Conservation (phyloP, 2,113 vertebrate species). For the Reinhardtius hippoglossoides region DNA sequence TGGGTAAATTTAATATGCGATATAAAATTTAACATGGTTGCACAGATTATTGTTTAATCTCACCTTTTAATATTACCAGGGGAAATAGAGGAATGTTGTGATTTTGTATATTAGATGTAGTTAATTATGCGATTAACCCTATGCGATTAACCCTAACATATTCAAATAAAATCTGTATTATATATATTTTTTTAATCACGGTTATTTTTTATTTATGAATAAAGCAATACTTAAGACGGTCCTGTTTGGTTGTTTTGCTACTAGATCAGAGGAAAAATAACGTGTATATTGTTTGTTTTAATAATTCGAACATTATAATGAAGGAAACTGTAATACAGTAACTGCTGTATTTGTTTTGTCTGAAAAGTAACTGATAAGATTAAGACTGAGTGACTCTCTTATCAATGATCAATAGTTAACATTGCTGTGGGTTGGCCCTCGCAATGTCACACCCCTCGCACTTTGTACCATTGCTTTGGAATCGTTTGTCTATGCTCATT, state of each 20-base stretch:
- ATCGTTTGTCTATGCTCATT: too few species aligned
- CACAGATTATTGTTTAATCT: too few species aligned
- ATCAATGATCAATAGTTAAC: neutral
- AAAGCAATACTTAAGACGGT: neutral
- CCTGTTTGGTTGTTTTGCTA: too few species aligned
- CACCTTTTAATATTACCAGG: too few species aligned
- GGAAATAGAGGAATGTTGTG: too few species aligned
- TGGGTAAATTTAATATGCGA: neutral
- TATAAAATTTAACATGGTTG: too few species aligned
- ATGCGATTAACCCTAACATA: too few species aligned
- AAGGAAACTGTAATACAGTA: neutral
- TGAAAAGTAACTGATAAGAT: neutral
- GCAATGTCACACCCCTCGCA: neutral
- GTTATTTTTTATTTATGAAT: neutral
- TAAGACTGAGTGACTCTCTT: neutral
- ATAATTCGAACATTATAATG: neutral
- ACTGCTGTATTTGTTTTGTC: neutral
- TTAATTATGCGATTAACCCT: too few species aligned
- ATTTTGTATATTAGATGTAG: too few species aligned
- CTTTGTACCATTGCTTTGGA: too few species aligned
- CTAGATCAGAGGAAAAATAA: too few species aligned
- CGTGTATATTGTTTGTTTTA: neutral
- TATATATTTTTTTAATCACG: neutral
- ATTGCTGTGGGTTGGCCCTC: neutral
- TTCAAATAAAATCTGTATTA: too few species aligned